Evolutionary conservation across 2,888 invertebrate genomes (phyloP).

Genomic region (Andrena bicolor): DNA sequence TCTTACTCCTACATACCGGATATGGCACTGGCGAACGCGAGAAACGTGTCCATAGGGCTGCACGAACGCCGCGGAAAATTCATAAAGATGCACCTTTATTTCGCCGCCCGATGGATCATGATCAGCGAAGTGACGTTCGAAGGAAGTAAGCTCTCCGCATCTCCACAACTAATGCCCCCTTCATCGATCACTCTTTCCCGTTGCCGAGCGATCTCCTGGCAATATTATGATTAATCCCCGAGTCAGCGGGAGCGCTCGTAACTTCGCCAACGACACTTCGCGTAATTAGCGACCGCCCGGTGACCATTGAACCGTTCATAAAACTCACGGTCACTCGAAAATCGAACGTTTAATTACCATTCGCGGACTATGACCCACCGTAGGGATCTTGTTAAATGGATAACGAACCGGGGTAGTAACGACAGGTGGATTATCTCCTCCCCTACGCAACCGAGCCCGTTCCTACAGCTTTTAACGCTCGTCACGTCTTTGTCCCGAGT

Average conservation of each 20-base stretch:
- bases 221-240: constrained; percentile 26
- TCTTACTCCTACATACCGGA: constrained; percentile 88
- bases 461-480: constrained; percentile 47
- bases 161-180: background rate
- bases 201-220: background rate
- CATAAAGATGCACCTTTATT: constrained; percentile 88
- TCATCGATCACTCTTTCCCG: constrained; percentile 11
- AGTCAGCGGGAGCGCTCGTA: background rate
- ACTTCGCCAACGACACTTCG: constrained; percentile 11
- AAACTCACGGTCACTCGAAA: constrained; percentile 27
- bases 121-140: constrained; percentile 90
- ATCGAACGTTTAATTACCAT: constrained; percentile 41
- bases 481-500: constrained; percentile 42
- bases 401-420: constrained; percentile 49
- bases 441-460: constrained; percentile 10
- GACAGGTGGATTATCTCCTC: constrained; percentile 55
- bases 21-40: constrained; percentile 88
- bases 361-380: constrained; percentile 22
- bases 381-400: constrained; percentile 33
- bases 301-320: constrained; percentile 11
- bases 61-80: constrained; percentile 87
- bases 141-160: constrained; percentile 85
- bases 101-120: constrained; percentile 90
- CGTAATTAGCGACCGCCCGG: constrained; percentile 29
- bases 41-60: constrained; percentile 89